Evolutionary conservation across 1,140 invertebrate genomes (phyloP), one percentile per base, ranked within the genome.

Genomic region (Caenorhabditis briggsae): DNA sequence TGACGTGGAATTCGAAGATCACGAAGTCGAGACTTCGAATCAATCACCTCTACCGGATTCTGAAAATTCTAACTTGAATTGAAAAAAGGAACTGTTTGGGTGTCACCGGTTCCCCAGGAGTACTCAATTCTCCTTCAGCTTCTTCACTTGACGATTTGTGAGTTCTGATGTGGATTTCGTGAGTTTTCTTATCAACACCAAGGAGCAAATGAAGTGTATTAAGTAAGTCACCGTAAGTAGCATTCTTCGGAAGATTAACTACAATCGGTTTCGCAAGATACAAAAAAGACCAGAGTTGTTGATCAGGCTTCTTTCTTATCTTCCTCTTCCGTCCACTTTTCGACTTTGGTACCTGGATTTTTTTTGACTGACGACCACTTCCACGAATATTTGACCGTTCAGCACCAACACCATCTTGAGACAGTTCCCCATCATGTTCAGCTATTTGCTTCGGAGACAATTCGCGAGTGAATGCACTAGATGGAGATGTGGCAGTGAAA

Each of bases 81-180:
- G 56, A 61, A 58, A 58, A 7, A 1, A 58, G 6, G 12, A 5
- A n/a, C 7, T n/a, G 56, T 18, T 58, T 14, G n/a, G 18, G 16
- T 58, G 6, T 33, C 18, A 78, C 70, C 46, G 43, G 70, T 14
- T 78, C 70, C 11, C 70, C 70, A 20, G 18, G 46, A 78, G 70
- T 0, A 23, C 5, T 11, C 50, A 11, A 9, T n/a, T 78, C 46
- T 11, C 46, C 70, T 50, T 78, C 70, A 5, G 9, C 70, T 78
- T 78, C 70, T 78, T 78, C 70, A 78, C 70, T 78, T 12, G 70
- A 78, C 18, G 70, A 78, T 23, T 78, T 78, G 46, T 78, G 70
- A 53, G 70, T 78, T 78, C 46, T 78, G 12, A 78, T 9, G 18
- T 48, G 43, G 16, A 78, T 78, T 6, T 50, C 46, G 23, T 78